Conservation (phyloP, 2,888 invertebrate species). For the Steinernema scapterisci region DNA sequence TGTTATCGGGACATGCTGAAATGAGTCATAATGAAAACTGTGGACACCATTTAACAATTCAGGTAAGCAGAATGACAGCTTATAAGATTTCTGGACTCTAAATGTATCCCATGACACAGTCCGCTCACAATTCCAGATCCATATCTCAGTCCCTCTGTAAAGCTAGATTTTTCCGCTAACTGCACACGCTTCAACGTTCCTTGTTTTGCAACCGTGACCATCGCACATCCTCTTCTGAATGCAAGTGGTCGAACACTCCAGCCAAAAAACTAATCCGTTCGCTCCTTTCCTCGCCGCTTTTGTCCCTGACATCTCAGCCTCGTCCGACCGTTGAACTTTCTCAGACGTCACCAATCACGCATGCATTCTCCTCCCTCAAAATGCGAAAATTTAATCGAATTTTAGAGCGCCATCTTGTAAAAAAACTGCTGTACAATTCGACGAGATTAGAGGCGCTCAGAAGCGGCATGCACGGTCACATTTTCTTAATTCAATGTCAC, state of each 20-base stretch:
- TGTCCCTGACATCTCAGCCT: conserved; percentile 17
- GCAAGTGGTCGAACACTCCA: too few species aligned
- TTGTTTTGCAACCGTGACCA: too few species aligned
- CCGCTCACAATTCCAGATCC: too few species aligned
- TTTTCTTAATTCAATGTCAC: conserved; percentile 21
- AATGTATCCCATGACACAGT: too few species aligned
- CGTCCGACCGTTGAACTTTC: conserved; percentile 22
- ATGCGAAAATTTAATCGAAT: conserved; percentile 10
- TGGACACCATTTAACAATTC: too few species aligned
- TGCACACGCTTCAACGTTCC: too few species aligned
- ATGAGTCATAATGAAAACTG: too few species aligned
- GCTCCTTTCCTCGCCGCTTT: not conserved
- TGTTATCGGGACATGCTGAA: conserved; percentile 51
- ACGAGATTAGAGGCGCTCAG: not conserved
- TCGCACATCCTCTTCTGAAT: too few species aligned
- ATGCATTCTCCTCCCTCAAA: not conserved
- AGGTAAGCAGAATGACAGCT: too few species aligned
- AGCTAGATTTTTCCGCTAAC: too few species aligned
- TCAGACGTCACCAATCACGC: not conserved
- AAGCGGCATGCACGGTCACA: not conserved
- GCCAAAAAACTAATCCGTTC: not conserved
- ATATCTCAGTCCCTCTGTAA: too few species aligned
- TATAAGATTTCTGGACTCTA: too few species aligned
- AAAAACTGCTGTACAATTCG: not conserved
- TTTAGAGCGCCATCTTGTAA: not conserved